Evolutionary conservation across 2,797 vertebrate genomes (phyloP).

Genomic region (Leptatherina wallacei): DNA sequence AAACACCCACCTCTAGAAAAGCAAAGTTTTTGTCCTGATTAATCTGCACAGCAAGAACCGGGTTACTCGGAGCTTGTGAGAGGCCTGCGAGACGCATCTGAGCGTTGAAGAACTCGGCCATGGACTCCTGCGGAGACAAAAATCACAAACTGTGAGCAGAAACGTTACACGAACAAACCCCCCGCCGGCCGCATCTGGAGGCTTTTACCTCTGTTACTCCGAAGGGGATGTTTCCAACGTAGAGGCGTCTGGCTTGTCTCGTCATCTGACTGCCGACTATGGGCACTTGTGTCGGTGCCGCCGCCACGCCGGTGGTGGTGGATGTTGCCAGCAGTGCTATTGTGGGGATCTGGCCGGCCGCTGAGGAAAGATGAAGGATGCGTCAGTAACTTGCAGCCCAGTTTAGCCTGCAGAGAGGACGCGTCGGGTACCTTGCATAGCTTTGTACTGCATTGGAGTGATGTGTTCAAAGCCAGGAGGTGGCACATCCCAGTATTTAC

Average conservation of each 20-base stretch:
- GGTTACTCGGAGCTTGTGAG: constrained; percentile 81
- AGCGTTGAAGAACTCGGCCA: constrained; percentile 86
- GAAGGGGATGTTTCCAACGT: constrained; percentile 85
- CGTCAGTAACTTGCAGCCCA: too few relatives aligned
- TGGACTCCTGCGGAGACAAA: constrained; percentile 73
- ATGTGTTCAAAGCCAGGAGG: constrained; percentile 83
- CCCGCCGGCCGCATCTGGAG: not conserved
- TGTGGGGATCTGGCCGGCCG: constrained; percentile 83
- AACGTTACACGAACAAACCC: not conserved
- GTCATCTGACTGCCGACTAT: constrained; percentile 85
- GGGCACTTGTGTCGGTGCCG: constrained; percentile 76
- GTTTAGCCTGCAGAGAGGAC: too few relatives aligned
- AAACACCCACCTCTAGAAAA: constrained; percentile 74
- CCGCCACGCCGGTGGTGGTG: constrained; percentile 71
- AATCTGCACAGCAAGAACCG: constrained; percentile 85
- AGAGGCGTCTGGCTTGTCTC: constrained; percentile 82
- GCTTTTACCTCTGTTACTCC: constrained; percentile 80
- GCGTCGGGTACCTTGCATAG: constrained; percentile 81
- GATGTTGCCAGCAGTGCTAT: constrained; percentile 79
- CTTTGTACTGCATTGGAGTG: constrained; percentile 84
- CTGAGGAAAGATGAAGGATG: constrained; percentile 47
- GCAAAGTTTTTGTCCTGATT: constrained; percentile 88
- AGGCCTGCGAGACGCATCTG: constrained; percentile 85
- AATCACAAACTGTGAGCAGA: constrained; percentile 3
- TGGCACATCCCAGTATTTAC: constrained; percentile 84